These are phyloP conservation scores for Heptranchias perlo DNA, from an alignment of 2,113 vertebrate species.

Conservation along the genomic window DNA sequence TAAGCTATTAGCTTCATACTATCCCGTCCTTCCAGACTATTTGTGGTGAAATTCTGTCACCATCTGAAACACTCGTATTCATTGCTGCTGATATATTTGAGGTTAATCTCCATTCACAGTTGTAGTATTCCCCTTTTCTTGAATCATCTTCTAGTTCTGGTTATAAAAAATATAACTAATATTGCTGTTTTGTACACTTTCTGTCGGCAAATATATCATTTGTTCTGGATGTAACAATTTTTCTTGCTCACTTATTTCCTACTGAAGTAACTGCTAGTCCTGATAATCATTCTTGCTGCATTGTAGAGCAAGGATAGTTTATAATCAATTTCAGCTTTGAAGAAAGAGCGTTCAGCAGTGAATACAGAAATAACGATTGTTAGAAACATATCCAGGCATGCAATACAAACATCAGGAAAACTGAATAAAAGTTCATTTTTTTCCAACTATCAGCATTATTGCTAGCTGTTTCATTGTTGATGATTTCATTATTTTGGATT, in stretches of 20 bases:
- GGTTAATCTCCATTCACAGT: not conserved
- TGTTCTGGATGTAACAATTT: not conserved
- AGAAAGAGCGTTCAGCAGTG: not conserved
- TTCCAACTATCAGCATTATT: not conserved
- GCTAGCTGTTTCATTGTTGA: not conserved
- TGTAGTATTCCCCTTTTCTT: not conserved
- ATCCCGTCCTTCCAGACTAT: not conserved
- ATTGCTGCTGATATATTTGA: not conserved
- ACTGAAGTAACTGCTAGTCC: not conserved
- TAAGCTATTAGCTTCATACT: not conserved
- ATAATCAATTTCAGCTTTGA: not conserved
- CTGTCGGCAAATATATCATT: not conserved
- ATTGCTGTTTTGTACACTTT: not conserved
- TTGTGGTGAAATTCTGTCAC: not conserved
- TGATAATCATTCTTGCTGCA: not conserved
- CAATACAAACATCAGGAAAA: not conserved
- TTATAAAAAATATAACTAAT: not conserved
- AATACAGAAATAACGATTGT: not conserved
- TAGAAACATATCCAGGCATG: not conserved
- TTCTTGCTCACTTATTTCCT: not conserved
- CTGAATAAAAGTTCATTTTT: not conserved
- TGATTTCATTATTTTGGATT: not conserved
- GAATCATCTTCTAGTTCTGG: not conserved
- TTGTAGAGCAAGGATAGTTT: not conserved
- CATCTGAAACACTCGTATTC: not conserved